Evolutionary conservation across 2,797 vertebrate genomes (phyloP).

Genomic region (Malacoctenus gilli): DNA sequence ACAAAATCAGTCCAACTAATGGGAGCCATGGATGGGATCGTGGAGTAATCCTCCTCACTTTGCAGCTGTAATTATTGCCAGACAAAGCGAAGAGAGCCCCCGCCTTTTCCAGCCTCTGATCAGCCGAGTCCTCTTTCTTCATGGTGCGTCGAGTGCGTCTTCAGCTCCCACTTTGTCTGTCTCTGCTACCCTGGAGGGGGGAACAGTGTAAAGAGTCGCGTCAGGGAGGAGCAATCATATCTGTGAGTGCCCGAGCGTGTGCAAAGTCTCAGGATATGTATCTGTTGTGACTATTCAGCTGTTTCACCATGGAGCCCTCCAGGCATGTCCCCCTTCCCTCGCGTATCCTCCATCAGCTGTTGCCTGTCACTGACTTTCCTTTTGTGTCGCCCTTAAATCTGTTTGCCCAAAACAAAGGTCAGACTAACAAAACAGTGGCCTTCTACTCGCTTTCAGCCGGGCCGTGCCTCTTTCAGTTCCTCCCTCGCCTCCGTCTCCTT

Average conservation of each 20-base stretch:
- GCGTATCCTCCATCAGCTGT: slow-evolving; percentile 70
- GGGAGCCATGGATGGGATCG: slow-evolving; percentile 69
- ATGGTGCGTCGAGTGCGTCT: slow-evolving; percentile 51
- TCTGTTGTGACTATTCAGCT: slow-evolving; percentile 67
- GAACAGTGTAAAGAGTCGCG: slow-evolving; percentile 60
- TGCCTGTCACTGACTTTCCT: slow-evolving; percentile 59
- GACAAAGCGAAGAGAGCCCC: slow-evolving; percentile 41
- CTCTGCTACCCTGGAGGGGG: slow-evolving; percentile 67
- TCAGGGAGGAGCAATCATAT: slow-evolving; percentile 67
- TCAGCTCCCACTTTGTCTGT: slow-evolving; percentile 56
- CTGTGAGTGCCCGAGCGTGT: too few relatives aligned
- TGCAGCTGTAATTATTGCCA: slow-evolving; percentile 57
- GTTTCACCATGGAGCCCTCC: slow-evolving; percentile 79
- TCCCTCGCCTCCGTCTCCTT: slow-evolving; percentile 37
- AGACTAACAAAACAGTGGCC: slow-evolving; percentile 69
- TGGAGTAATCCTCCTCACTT: slow-evolving; percentile 69
- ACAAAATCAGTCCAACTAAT: slow-evolving; percentile 79
- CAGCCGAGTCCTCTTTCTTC: slow-evolving; percentile 52
- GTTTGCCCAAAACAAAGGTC: slow-evolving; percentile 84
- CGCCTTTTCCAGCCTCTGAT: slow-evolving; percentile 37
- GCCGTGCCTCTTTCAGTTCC: slow-evolving; percentile 40
- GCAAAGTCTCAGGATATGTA: slow-evolving; percentile 60
- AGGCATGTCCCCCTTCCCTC: slow-evolving; percentile 73
- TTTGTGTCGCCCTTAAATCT: slow-evolving; percentile 77
- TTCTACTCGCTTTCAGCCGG: slow-evolving; percentile 55